A percentile compares a stretch with the other conserved stretches of the same genome.
Conservation (phyloP, 2,113 vertebrate species). For the Neomonachus schauinslandi region DNA sequence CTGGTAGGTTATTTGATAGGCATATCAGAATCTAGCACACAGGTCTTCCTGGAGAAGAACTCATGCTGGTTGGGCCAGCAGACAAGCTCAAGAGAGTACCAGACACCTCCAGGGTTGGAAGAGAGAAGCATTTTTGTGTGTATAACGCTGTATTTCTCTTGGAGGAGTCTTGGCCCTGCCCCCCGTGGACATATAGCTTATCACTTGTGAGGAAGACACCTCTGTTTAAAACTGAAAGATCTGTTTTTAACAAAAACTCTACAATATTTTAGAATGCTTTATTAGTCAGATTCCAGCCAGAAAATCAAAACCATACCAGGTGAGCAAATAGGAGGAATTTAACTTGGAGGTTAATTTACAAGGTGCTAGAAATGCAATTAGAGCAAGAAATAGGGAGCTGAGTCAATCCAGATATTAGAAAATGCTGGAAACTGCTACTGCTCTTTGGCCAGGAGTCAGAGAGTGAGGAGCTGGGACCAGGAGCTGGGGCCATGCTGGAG, state of each 20-base stretch:
- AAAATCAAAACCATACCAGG: background rate
- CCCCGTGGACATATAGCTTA: background rate
- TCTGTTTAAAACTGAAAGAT: background rate
- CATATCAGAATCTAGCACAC: background rate
- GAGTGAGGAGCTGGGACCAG: background rate
- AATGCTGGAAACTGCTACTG: background rate
- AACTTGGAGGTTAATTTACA: background rate
- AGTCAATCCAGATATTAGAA: background rate
- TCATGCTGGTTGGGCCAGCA: background rate
- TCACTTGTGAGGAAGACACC: background rate
- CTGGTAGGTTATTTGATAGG: background rate
- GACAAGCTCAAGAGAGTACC: background rate
- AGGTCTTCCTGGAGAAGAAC: background rate
- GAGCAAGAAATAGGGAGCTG: background rate
- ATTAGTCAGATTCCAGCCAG: background rate
- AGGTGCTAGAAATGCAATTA: background rate
- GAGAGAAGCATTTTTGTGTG: background rate
- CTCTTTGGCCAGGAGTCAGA: background rate
- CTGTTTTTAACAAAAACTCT: background rate
- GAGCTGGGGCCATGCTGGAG: accelerated
- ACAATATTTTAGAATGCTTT: background rate
- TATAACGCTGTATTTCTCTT: background rate
- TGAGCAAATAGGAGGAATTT: background rate
- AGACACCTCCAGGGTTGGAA: background rate
- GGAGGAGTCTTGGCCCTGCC: background rate